phyloP scores from a whole-genome alignment of 2,113 vertebrate species.

The Malaclemys terrapin region DNA sequence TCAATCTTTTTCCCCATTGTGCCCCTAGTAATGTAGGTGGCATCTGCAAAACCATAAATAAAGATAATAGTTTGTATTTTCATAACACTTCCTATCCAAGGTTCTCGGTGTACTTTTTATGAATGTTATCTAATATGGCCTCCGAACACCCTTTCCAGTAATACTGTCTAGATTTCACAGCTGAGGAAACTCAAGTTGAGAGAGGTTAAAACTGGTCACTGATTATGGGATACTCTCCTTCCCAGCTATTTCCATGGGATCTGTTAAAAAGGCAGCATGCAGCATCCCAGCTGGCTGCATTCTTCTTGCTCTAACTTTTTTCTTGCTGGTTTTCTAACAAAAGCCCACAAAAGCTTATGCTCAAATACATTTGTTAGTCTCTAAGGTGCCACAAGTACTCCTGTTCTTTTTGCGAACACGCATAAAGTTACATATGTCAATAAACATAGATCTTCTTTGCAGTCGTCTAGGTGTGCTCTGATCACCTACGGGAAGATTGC shows the following conservation, averaged over 20 bases:
- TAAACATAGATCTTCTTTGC: neutral
- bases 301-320: neutral
- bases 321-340: neutral
- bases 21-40: fast-evolving
- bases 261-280: neutral
- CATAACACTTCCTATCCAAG: neutral
- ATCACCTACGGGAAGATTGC: neutral
- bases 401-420: too few species aligned
- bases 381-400: too few species aligned
- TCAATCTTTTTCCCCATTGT: neutral
- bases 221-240: neutral
- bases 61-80: neutral
- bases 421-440: neutral
- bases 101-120: neutral
- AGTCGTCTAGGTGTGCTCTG: neutral
- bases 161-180: fast-evolving
- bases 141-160: too few species aligned
- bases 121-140: neutral
- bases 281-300: neutral
- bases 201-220: neutral
- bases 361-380: too few species aligned
- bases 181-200: neutral
- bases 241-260: neutral
- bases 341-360: neutral
- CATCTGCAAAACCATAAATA: neutral